A percentile compares a stretch with the other conserved stretches of the same genome.
These are phyloP conservation scores for Leptinotarsa rubiginosa DNA, from an alignment of 2,888 invertebrate species.

Conservation along the genomic window DNA sequence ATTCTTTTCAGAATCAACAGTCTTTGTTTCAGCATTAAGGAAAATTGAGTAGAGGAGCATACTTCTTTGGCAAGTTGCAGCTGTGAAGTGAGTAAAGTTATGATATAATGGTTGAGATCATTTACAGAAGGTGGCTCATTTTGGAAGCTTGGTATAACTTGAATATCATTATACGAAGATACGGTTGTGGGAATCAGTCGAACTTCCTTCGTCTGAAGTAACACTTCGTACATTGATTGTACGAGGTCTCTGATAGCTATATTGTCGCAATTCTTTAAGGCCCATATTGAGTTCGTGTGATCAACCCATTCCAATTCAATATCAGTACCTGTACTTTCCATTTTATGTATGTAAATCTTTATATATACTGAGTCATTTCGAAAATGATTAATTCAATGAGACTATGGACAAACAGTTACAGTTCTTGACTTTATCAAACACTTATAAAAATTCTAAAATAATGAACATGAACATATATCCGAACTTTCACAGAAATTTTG, in stretches of 20 bases:
- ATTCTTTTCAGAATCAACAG: constrained; percentile 71
- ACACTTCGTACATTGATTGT: constrained; percentile 68
- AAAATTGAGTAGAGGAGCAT: constrained; percentile 71
- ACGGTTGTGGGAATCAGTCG: constrained; percentile 59
- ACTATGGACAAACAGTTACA: constrained; percentile 7
- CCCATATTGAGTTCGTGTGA: constrained; percentile 72
- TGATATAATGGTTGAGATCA: constrained; percentile 70
- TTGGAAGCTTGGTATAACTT: constrained; percentile 69
- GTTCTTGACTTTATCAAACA: constrained; percentile 13
- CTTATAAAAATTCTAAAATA: constrained; percentile 24
- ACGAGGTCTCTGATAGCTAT: constrained; percentile 69
- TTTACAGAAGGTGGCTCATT: constrained; percentile 65
- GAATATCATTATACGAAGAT: constrained; percentile 61
- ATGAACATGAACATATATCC: constrained; percentile 25
- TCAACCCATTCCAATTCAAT: constrained; percentile 69
- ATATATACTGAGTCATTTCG: background rate
- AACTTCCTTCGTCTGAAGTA: constrained; percentile 70
- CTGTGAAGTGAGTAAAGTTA: constrained; percentile 68
- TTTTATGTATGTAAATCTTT: constrained; percentile 25
- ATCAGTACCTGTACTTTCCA: constrained; percentile 53
- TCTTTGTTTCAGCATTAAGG: constrained; percentile 69
- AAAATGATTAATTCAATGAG: background rate
- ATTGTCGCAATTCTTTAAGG: constrained; percentile 70
- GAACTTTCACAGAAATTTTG: constrained; percentile 37
- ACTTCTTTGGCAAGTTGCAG: constrained; percentile 69